Conservation (phyloP, 2,797 vertebrate genomes). For the Sandelia bainsii region DNA sequence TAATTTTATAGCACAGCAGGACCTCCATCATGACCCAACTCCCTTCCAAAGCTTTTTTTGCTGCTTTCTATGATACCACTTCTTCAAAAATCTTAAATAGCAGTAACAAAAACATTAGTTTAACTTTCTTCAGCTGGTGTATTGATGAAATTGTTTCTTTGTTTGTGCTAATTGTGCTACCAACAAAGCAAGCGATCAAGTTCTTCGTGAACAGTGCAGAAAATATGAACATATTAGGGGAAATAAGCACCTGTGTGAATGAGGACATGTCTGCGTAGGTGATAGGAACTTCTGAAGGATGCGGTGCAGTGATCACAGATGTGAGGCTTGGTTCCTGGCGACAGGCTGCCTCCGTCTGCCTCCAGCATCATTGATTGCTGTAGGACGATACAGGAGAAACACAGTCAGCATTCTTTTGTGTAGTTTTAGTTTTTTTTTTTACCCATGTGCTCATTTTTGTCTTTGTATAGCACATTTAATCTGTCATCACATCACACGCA, state of each 20-base stretch:
- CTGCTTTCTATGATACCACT: too few relatives aligned
- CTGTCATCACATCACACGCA: not conserved
- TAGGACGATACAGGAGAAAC: constrained; percentile 19
- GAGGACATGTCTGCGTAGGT: constrained; percentile 96
- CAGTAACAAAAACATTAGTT: not conserved
- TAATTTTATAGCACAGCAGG: too few relatives aligned
- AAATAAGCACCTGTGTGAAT: constrained; percentile 90
- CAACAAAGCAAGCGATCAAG: not conserved
- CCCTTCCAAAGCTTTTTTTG: too few relatives aligned
- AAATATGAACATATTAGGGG: not conserved
- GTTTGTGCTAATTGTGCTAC: not conserved
- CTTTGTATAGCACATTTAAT: not conserved
- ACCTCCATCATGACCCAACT: too few relatives aligned
- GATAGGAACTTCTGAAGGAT: constrained; percentile 97
- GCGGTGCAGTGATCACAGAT: constrained; percentile 96
- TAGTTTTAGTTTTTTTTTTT: not conserved
- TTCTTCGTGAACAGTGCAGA: not conserved
- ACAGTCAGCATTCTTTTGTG: not conserved
- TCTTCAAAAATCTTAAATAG: not conserved
- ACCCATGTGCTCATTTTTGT: not conserved
- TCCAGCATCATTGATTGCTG: constrained; percentile 88
- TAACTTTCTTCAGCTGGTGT: not conserved
- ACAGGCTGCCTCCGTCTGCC: constrained; percentile 88
- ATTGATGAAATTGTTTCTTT: not conserved
- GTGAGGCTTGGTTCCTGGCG: constrained; percentile 94